Percentiles rank a stretch among this genome's conserved stretches.
These are phyloP conservation scores for Odontothrips loti DNA, from an alignment of 2,888 invertebrate species.

Conservation along the genomic window DNA sequence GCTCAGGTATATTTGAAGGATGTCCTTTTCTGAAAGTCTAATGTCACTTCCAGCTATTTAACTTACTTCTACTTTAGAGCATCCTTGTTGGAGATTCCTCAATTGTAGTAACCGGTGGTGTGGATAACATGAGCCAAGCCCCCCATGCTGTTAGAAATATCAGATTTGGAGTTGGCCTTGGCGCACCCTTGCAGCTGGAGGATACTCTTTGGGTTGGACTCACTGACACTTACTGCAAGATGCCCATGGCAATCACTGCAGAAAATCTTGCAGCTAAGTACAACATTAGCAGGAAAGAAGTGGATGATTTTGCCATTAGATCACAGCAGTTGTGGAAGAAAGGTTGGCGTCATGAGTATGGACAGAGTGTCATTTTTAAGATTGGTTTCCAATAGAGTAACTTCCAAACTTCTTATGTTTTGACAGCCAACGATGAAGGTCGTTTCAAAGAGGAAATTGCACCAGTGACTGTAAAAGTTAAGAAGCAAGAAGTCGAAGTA, in stretches of 20 bases:
- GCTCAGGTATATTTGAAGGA: slow-evolving; percentile 63
- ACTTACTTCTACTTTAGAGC: slow-evolving; percentile 57
- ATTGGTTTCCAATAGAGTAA: background rate
- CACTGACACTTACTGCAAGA: slow-evolving; percentile 80
- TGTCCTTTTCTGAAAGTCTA: slow-evolving; percentile 11
- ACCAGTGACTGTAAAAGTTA: slow-evolving; percentile 77
- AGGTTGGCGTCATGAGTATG: slow-evolving; percentile 50
- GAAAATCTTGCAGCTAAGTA: slow-evolving; percentile 87
- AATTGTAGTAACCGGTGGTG: slow-evolving; percentile 85
- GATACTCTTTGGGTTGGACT: slow-evolving; percentile 87
- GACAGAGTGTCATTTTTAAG: no score
- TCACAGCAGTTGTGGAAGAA: slow-evolving; percentile 87
- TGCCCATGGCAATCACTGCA: slow-evolving; percentile 95
- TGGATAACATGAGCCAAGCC: slow-evolving; percentile 92
- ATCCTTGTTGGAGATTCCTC: slow-evolving; percentile 78
- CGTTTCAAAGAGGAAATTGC: slow-evolving; percentile 85
- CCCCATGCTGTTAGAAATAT: slow-evolving; percentile 81
- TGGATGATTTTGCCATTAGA: slow-evolving; percentile 76
- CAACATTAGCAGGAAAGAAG: slow-evolving; percentile 72
- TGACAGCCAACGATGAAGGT: slow-evolving; percentile 78
- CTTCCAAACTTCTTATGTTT: background rate
- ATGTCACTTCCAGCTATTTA: background rate
- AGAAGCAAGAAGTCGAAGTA: slow-evolving; percentile 73
- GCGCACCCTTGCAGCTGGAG: slow-evolving; percentile 71
- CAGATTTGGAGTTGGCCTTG: slow-evolving; percentile 84